Percentiles rank a stretch among this genome's conserved stretches.
These are phyloP conservation scores for Agrochola circellaris DNA, from an alignment of 2,888 invertebrate species.

Conservation along the genomic window DNA sequence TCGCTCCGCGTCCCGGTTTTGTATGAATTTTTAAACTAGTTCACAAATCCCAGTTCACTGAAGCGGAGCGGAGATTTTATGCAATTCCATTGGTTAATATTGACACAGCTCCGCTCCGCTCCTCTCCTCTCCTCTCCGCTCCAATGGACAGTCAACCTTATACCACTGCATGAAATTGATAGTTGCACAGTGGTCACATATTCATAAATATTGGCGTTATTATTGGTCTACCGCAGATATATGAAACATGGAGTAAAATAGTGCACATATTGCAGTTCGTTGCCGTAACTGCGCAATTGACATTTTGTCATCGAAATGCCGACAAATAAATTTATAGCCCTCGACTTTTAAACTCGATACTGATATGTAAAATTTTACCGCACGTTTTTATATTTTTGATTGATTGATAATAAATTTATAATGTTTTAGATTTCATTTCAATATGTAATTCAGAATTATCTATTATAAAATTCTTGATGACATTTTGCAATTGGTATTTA, in stretches of 20 bases:
- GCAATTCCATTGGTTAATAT: no score
- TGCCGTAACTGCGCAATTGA: conserved; percentile 24
- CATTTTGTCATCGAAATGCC: conserved; percentile 48
- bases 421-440: background rate
- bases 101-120: no score
- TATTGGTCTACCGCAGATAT: conserved; percentile 45
- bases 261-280: conserved; percentile 22
- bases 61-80: no score
- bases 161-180: conserved; percentile 22
- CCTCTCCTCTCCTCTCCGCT: no score
- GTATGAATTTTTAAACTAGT: no score
- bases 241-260: conserved; percentile 21
- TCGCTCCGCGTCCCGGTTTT: no score
- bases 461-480: background rate
- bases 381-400: background rate
- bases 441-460: background rate
- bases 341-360: conserved; percentile 13
- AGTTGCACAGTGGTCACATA: conserved; percentile 30
- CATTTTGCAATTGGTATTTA: background rate
- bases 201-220: conserved; percentile 26
- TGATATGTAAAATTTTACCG: background rate
- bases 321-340: conserved; percentile 26
- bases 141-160: no score
- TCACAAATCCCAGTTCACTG: no score
- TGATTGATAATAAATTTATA: background rate